phyloP scores from a whole-genome alignment of 2,113 vertebrate genomes.

The Anas platyrhynchos region DNA sequence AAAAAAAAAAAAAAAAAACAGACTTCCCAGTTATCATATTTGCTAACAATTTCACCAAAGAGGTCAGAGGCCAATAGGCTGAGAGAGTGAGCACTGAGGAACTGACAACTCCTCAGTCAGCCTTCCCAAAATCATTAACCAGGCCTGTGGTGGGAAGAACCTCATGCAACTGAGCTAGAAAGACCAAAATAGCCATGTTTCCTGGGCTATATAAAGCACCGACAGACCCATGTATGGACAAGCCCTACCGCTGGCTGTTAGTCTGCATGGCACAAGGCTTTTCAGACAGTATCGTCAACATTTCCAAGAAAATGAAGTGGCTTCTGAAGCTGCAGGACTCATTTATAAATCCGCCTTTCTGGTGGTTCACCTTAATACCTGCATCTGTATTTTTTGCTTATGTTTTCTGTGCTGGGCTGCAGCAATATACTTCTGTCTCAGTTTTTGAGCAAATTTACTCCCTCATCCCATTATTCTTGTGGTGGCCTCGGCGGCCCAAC shows the following conservation, averaged over 20 bases:
- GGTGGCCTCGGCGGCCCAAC: not conserved
- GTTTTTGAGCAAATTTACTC: not conserved
- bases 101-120: not conserved
- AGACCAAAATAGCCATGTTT: not conserved
- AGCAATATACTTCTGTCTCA: not conserved
- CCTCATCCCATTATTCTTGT: fast-evolving
- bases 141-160: not conserved
- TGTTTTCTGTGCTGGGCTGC: not conserved
- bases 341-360: not conserved
- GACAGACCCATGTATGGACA: not conserved
- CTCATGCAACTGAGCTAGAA: not conserved
- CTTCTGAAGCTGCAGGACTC: not conserved
- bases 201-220: not conserved
- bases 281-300: not conserved
- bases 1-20: not conserved
- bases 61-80: not conserved
- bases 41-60: not conserved
- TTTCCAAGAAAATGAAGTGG: not conserved
- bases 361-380: not conserved
- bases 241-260: not conserved
- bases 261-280: fast-evolving
- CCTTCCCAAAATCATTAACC: slow-evolving; percentile 2
- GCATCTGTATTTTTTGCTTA: not conserved
- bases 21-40: not conserved
- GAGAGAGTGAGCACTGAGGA: not conserved